phyloP scores from a whole-genome alignment of 2,888 invertebrate genomes.

The Melipona beecheii region DNA sequence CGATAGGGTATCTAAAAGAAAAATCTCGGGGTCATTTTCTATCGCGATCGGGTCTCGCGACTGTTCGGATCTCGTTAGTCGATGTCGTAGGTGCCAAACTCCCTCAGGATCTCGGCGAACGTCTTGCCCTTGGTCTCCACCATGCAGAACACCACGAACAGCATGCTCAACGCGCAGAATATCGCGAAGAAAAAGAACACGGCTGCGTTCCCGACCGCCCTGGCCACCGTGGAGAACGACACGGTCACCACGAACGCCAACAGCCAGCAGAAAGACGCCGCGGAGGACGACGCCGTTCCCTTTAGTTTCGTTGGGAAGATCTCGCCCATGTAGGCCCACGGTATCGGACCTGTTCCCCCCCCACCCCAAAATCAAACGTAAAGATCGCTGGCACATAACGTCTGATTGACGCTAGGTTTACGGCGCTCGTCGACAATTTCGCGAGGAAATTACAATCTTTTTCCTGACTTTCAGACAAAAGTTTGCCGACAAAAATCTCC shows the following conservation, averaged over 20 bases:
- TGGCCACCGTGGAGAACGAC: constrained; percentile 83
- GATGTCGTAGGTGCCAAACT: constrained; percentile 66
- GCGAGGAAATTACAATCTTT: no score
- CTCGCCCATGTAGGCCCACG: constrained; percentile 85
- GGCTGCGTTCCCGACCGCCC: constrained; percentile 77
- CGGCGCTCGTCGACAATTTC: no score
- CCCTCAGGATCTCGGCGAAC: constrained; percentile 81
- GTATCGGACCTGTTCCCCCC: constrained; percentile 82
- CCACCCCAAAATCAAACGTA: background rate
- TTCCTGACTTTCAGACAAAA: no score
- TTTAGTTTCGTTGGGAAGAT: constrained; percentile 84
- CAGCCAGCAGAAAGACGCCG: constrained; percentile 84
- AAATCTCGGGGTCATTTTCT: background rate
- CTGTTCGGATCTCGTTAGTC: background rate
- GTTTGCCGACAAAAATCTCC: no score
- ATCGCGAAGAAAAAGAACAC: constrained; percentile 85
- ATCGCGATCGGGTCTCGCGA: background rate
- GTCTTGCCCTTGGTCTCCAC: constrained; percentile 86
- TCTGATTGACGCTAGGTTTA: no score
- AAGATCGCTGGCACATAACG: no score
- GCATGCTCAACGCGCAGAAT: constrained; percentile 83
- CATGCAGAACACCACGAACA: constrained; percentile 85
- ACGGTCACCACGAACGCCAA: constrained; percentile 83
- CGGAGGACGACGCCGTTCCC: constrained; percentile 79
- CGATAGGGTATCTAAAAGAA: background rate